These are phyloP conservation scores for Apis cerana DNA, from an alignment of 1,140 invertebrate genomes.

Conservation along the genomic window DNA sequence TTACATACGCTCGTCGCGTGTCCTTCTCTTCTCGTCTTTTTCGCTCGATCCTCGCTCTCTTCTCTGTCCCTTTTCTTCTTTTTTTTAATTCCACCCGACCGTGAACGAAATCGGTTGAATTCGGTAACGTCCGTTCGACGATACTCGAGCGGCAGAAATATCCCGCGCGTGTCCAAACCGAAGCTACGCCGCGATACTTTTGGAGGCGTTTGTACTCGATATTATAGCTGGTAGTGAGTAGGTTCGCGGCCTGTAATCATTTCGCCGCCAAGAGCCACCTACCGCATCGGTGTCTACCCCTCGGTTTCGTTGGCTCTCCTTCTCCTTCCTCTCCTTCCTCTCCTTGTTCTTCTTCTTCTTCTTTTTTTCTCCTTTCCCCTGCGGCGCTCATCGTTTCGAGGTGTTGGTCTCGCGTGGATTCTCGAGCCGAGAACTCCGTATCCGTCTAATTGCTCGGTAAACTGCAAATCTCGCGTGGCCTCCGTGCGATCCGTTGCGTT, in stretches of 20 bases:
- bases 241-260: conserved; percentile 77
- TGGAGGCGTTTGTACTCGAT: conserved; percentile 73
- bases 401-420: conserved; percentile 26
- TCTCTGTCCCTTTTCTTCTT: background rate
- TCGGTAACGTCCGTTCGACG: background rate
- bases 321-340: background rate
- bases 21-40: background rate
- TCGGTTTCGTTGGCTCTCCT: conserved; percentile 41
- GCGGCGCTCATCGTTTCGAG: conserved; percentile 42
- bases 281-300: conserved; percentile 72
- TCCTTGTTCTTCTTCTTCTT: too few species aligned
- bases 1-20: background rate
- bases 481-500: conserved; percentile 27
- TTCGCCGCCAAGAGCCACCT: conserved; percentile 77
- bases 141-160: background rate
- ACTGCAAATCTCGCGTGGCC: conserved; percentile 53
- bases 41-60: too few species aligned
- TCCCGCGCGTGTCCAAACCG: background rate
- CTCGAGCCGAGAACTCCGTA: conserved; percentile 36
- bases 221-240: conserved; percentile 76
- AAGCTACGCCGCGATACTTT: conserved; percentile 63
- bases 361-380: conserved; percentile 36
- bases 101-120: background rate
- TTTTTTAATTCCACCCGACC: background rate
- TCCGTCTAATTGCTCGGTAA: conserved; percentile 70